Base-by-base conservation (phyloP, 2,888 invertebrate species). In the Cryptocheilus praepositus region DNA sequence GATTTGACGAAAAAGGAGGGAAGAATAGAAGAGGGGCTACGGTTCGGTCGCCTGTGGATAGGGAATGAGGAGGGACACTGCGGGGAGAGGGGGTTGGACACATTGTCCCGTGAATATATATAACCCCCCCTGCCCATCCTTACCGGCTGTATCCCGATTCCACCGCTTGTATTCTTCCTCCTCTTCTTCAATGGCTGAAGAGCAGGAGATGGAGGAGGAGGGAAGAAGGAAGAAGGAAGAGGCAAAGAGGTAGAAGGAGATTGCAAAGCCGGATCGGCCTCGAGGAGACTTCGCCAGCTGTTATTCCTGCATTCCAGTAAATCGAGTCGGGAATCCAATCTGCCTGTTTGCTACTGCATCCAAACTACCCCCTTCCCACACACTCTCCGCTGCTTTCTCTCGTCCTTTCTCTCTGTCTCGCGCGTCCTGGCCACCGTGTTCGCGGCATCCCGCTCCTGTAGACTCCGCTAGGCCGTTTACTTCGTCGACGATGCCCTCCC, bases 261-360 rank as follows among this genome's bases (percentile, higher is more conserved):
- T 81, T 81, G 81, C 79, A 76, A 82, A 83, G 82, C 77, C 77
- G 75, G 72, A 79, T 80, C 73, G 77, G 80, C 77, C 70, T 77
- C 72, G 77, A 77, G 79, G 69, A 79, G 77, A 73, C 77, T 68
- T 74, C 72, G 74, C 79, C 83, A 83, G 82, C 82, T 83, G 84
- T 84, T 84, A 83, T 85, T 84, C 81, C 80, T 80, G 77, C 82
- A 84, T 85, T 84, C 84, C 82, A 79, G 81, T 84, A 83, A 85
- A 85, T 85, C 85, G 84, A 84, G 78, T 84, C 81, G 81, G 77
- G 82, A 84, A 85, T 84, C 81, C 84, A 85, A 85, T 84, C 85
- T 84, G 82, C 81, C 84, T 85, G 83, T 82, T 84, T 83, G 83
- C 81, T 79, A 75, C 77, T 78, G 73, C 76, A 75, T 79, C 76